Percentiles rank a stretch among this genome's conserved stretches.
Evolutionary conservation across 1,140 invertebrate species (phyloP).

Genomic region (Lepidotrigona ventralis): DNA sequence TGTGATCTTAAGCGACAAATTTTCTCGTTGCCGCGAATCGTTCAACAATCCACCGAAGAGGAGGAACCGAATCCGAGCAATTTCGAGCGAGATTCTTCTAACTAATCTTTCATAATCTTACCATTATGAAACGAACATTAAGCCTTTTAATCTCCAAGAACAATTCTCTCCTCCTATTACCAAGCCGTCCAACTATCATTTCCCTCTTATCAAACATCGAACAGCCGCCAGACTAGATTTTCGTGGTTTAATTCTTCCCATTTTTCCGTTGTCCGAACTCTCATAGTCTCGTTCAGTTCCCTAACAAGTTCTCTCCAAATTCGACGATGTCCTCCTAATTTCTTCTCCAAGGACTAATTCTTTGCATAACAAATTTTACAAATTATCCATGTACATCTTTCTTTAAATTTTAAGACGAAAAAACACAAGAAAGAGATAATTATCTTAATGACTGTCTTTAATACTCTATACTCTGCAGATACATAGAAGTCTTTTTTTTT

Average conservation of each 20-base stretch:
- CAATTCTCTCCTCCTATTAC: slow-evolving; percentile 4
- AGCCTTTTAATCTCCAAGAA: slow-evolving; percentile 14
- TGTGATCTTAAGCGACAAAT: neutral
- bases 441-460: no score
- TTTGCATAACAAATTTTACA: no score
- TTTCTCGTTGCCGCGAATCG: neutral
- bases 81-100: slow-evolving; percentile 11
- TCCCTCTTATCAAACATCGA: neutral
- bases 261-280: neutral
- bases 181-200: neutral
- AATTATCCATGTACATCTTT: no score
- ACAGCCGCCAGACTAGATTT: neutral
- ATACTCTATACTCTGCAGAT: no score
- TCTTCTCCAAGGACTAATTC: no score
- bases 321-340: neutral
- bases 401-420: no score
- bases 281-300: neutral
- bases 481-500: no score
- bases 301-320: neutral
- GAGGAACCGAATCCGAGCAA: neutral
- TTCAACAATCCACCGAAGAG: neutral
- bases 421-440: no score
- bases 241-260: neutral
- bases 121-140: neutral
- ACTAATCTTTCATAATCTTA: slow-evolving; percentile 18